Evolutionary conservation across 2,888 invertebrate species (phyloP).

Genomic region (Craniophora ligustri): DNA sequence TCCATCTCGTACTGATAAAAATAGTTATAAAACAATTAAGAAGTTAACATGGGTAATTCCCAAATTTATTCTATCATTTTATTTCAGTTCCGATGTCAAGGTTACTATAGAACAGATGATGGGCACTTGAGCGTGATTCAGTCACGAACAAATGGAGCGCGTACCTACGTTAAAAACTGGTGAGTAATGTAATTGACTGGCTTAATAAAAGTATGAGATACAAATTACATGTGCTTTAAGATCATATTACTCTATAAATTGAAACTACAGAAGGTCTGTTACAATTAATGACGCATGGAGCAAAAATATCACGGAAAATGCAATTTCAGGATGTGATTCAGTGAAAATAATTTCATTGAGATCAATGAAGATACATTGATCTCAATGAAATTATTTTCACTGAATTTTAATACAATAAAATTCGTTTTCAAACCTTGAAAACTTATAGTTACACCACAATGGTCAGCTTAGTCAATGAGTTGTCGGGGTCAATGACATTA

Average conservation of each 20-base stretch:
- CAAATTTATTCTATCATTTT: conserved; percentile 26
- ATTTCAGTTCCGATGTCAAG: conserved; percentile 50
- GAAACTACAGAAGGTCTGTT: conserved; percentile 4
- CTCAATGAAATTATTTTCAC: too few species aligned
- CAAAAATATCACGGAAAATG: too few species aligned
- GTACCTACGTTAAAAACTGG: conserved; percentile 37
- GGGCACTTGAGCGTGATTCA: conserved; percentile 68
- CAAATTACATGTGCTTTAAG: conserved; percentile 8
- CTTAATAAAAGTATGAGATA: conserved; percentile 27
- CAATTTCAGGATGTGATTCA: too few species aligned
- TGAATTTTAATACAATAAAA: too few species aligned
- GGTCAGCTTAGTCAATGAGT: too few species aligned
- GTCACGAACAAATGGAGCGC: conserved; percentile 47
- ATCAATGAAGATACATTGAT: too few species aligned
- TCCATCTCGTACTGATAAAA: background rate
- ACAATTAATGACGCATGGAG: background rate
- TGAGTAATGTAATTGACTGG: conserved; percentile 40
- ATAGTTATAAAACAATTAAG: background rate
- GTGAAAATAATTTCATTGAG: too few species aligned
- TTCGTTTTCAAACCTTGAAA: too few species aligned
- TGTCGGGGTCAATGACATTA: too few species aligned
- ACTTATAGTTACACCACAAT: too few species aligned
- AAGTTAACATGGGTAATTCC: conserved; percentile 27
- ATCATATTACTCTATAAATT: background rate
- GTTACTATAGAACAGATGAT: conserved; percentile 23